These are phyloP conservation scores for Rhinogobius similis DNA, from an alignment of 2,113 vertebrate genomes.

Conservation along the genomic window DNA sequence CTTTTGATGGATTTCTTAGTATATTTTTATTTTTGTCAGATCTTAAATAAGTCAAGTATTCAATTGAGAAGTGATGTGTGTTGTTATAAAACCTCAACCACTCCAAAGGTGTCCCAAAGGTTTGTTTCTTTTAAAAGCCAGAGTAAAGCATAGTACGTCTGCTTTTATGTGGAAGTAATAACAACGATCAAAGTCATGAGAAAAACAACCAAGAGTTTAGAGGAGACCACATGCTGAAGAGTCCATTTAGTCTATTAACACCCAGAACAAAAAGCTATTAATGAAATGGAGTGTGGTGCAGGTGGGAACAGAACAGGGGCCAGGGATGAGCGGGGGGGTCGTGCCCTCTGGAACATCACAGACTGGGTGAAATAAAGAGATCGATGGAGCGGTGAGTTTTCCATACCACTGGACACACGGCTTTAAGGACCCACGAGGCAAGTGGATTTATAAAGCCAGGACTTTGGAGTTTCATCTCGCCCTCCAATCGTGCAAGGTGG, in stretches of 20 bases:
- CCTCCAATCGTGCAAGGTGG: neutral
- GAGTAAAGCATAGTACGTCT: too few relatives aligned
- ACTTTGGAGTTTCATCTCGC: neutral
- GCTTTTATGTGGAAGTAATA: constrained; percentile 9
- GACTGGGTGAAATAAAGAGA: constrained; percentile 15
- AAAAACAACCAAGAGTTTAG: neutral
- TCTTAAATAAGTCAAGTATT: too few relatives aligned
- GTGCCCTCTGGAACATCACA: constrained; percentile 25
- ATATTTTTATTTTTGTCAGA: too few relatives aligned
- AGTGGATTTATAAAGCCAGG: neutral
- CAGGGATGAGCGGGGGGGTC: constrained; percentile 23
- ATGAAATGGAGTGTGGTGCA: constrained; percentile 17
- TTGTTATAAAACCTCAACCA: too few relatives aligned
- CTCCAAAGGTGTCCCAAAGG: too few relatives aligned
- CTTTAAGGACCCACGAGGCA: constrained; percentile 5
- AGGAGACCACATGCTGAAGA: neutral
- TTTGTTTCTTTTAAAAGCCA: too few relatives aligned
- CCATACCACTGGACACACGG: neutral
- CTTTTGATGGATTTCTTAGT: neutral
- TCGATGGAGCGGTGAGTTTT: constrained; percentile 7
- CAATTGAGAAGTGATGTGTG: too few relatives aligned
- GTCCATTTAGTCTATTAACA: neutral
- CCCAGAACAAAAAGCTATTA: constrained; percentile 16
- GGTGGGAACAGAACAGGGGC: neutral
- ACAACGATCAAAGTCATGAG: constrained; percentile 39